Percentiles rank a stretch among this genome's conserved stretches.
These are phyloP conservation scores for Bergia sp. DNA, from an alignment of 92 coral and sea anemone genomes.

Conservation along the genomic window DNA sequence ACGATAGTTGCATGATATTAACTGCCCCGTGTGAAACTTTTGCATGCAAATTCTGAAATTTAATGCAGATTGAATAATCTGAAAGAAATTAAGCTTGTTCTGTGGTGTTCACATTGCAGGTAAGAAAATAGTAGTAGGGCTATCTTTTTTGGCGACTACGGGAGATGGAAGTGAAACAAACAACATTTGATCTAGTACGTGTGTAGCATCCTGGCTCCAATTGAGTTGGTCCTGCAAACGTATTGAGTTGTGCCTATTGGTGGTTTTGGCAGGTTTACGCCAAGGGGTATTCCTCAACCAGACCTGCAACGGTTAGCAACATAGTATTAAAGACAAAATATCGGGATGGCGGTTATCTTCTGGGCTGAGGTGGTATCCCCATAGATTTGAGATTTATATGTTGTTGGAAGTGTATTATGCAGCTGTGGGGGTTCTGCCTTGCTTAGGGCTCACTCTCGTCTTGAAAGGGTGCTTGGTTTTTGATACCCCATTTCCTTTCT, in stretches of 20 bases:
- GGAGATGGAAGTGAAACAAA: conserved; percentile 14
- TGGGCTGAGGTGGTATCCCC: conserved; percentile 15
- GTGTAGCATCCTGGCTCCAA: conserved; percentile 8
- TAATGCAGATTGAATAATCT: conserved; percentile 15
- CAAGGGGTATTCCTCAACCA: conserved; percentile 19
- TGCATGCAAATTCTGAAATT: not conserved
- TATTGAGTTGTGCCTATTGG: too few relatives aligned
- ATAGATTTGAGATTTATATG: conserved; percentile 1
- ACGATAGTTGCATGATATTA: conserved; percentile 13
- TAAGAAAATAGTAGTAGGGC: not conserved
- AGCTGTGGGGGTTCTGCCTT: conserved; percentile 15
- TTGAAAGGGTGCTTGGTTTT: conserved; percentile 3
- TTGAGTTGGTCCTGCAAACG: conserved; percentile 20
- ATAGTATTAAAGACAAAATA: conserved; percentile 7
- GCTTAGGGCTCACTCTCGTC: conserved; percentile 15
- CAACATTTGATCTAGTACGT: conserved; percentile 16
- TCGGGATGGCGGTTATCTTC: conserved; percentile 8
- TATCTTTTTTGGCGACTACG: not conserved
- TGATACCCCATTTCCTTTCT: conserved; percentile 7
- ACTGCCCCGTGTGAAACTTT: conserved; percentile 15
- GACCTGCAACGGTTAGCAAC: conserved; percentile 20
- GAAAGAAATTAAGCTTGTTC: conserved; percentile 10
- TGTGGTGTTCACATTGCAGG: conserved; percentile 16
- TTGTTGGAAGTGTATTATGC: not conserved
- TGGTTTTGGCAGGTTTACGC: conserved; percentile 22